Base-by-base conservation (phyloP, 2,113 vertebrate species). In the Heloderma charlesbogerti region DNA sequence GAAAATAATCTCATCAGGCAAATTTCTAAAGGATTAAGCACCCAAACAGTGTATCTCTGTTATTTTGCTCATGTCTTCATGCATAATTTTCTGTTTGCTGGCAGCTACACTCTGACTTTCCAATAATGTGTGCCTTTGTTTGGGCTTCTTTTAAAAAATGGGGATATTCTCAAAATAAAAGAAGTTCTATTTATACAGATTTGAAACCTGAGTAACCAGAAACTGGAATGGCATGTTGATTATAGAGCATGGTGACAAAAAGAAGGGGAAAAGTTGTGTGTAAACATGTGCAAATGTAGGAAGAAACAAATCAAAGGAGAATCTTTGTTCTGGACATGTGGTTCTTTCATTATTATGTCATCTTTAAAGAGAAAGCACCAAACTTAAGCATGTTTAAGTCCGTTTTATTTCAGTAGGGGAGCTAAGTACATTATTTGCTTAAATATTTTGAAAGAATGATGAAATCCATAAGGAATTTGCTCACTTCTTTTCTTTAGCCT, bases 151-250 rank as follows among this genome's bases (percentile, higher is more conserved):
- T 77, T 85, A 78, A 95, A 96, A 96, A 96, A 88, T 82, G 91
- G 93, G 67, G 94, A 94, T 95, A 96, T 93, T 95, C 95, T 96
- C 94, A 94, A 96, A 94, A 96, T 97, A 93, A 96, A 97, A 92
- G 95, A 96, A 97, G 94, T 90, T 97, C 94, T 96, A 95, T 97
- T 95, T 96, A 94, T 95, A 96, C 95, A 87, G 95, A 94, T 96
- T 95, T 96, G 96, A 97, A 97, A 97, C 95, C 94, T 93, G 94
- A 97, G 94, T 94, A 97, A 97, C 96, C 91, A 95, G 96, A 96
- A 97, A 97, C 94, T 91, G 91, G 95, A 97, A 96, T 94, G 94
- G 93, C 92, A 95, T 9, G 1, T 91, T 95, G 96, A 97, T 97
- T 96, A 96, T 34, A 91, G 89, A 93, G 92, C 95, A 92, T 34